Conservation (phyloP, 2,888 invertebrate genomes). For the Machimus rusticus region DNA sequence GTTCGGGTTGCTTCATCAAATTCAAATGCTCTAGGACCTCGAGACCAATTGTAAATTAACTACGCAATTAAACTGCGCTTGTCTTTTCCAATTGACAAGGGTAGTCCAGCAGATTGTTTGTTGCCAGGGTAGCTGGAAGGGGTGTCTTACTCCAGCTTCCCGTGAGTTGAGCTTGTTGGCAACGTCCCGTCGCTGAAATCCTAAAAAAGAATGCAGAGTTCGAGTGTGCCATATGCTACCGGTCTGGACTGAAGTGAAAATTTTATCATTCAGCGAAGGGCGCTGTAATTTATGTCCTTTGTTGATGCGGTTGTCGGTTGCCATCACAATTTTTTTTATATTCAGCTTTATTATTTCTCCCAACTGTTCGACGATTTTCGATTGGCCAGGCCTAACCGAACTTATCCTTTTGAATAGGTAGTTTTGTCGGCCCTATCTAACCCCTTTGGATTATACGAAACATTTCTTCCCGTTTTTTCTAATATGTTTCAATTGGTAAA, state of each 20-base stretch:
- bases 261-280: conserved; percentile 8
- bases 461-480: neutral
- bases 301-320: neutral
- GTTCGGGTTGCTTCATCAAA: neutral
- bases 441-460: neutral
- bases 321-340: neutral
- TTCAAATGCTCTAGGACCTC: neutral
- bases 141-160: neutral
- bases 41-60: neutral
- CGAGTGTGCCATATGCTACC: neutral
- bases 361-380: neutral
- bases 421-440: neutral
- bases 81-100: neutral
- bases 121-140: neutral
- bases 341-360: neutral
- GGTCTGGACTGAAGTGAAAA: conserved; percentile 7
- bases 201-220: neutral
- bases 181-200: neutral
- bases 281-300: neutral
- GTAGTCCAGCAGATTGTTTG: neutral
- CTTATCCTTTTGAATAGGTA: neutral
- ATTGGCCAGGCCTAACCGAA: neutral
- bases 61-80: conserved; percentile 3
- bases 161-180: neutral
- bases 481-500: neutral